These are phyloP conservation scores for Euplagia quadripunctaria DNA, from an alignment of 2,888 invertebrate genomes.

Conservation along the genomic window DNA sequence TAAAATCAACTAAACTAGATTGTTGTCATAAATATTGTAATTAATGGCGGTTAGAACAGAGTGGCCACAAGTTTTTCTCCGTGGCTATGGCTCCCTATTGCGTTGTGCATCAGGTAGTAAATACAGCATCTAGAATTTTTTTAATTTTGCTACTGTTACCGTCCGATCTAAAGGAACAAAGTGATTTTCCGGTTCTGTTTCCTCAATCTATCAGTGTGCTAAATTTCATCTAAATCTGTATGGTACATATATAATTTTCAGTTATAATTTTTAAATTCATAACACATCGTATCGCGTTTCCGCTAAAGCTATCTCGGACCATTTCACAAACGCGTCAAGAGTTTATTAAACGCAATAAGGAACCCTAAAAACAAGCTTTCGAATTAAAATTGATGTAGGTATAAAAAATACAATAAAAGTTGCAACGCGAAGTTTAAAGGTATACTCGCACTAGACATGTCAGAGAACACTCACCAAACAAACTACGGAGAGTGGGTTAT, in stretches of 20 bases:
- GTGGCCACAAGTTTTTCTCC: neutral
- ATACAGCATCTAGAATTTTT: too few relatives aligned
- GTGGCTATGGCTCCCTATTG: too few relatives aligned
- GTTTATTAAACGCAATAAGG: slow-evolving; percentile 20
- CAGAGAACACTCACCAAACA: neutral
- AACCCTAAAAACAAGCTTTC: slow-evolving; percentile 44
- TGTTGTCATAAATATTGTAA: neutral
- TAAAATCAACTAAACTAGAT: neutral
- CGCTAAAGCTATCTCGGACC: neutral
- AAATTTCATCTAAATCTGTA: neutral
- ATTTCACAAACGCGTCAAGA: slow-evolving; percentile 6
- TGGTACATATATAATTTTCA: neutral
- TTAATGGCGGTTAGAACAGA: neutral
- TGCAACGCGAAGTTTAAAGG: slow-evolving; percentile 24
- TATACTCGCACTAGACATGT: slow-evolving; percentile 19
- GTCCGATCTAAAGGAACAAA: neutral
- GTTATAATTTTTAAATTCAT: neutral
- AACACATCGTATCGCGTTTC: slow-evolving; percentile 3
- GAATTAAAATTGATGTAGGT: slow-evolving; percentile 51
- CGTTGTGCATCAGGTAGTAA: too few relatives aligned
- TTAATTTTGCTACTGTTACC: neutral
- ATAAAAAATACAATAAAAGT: slow-evolving; percentile 43
- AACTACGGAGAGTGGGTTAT: neutral
- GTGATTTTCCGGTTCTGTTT: neutral
- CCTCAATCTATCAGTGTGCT: neutral